Conservation (phyloP, 2,113 vertebrate genomes). For the Barnardius zonarius region DNA sequence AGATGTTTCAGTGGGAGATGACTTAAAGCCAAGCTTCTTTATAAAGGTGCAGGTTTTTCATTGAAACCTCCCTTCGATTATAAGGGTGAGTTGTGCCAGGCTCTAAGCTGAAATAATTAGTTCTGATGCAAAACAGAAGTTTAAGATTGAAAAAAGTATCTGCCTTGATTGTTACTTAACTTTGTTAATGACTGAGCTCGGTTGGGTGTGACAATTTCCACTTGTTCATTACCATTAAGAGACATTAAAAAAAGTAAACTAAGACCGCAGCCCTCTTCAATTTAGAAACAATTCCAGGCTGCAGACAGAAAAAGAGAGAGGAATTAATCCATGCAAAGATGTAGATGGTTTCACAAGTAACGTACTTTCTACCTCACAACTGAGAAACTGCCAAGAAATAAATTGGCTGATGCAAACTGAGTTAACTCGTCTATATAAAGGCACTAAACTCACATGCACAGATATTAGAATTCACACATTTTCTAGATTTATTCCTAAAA, state of each 20-base stretch:
- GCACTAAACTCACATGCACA: neutral
- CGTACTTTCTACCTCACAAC: constrained; percentile 21
- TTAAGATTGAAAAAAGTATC: neutral
- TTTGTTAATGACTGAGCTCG: constrained; percentile 5
- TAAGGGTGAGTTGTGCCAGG: neutral
- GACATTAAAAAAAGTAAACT: neutral
- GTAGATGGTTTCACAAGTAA: neutral
- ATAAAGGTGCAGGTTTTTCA: constrained; percentile 3
- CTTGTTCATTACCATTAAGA: neutral
- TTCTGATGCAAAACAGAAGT: constrained; percentile 18
- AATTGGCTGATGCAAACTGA: neutral
- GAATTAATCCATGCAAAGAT: constrained; percentile 44
- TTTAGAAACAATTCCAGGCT: constrained; percentile 20
- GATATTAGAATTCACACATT: constrained; percentile 5
- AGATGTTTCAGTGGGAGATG: constrained; percentile 20
- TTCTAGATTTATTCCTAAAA: constrained; percentile 40
- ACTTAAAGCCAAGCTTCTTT: constrained; percentile 19
- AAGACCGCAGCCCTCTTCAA: neutral
- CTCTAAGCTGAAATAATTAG: neutral
- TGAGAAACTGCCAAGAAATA: constrained; percentile 47
- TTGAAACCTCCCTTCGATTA: neutral
- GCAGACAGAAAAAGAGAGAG: neutral
- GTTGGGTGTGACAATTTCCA: constrained; percentile 7
- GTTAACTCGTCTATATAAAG: constrained; percentile 35
- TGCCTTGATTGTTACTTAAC: constrained; percentile 3